Evolutionary conservation across 2,797 vertebrate species (phyloP).

Genomic region (Cottoperca gobio): DNA sequence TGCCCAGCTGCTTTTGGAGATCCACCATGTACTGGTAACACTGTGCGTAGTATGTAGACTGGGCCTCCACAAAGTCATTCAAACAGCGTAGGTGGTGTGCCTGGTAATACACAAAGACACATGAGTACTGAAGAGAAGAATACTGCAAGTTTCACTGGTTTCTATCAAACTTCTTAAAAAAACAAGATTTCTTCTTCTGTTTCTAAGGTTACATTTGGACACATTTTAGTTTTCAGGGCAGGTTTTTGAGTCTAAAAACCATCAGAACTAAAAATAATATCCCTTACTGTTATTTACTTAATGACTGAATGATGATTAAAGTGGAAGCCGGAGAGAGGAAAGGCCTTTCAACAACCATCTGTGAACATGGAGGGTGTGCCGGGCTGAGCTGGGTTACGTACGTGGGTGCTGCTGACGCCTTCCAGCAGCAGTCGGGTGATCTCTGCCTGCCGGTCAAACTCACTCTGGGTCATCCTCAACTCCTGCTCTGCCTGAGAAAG

Average conservation of each 20-base stretch:
- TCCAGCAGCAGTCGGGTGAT: slow-evolving; percentile 97
- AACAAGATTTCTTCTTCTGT: background rate
- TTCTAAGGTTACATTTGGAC: background rate
- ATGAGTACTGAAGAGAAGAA: background rate
- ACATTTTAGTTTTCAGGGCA: background rate
- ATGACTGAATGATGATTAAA: background rate
- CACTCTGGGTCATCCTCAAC: slow-evolving; percentile 96
- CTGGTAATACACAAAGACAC: slow-evolving; percentile 70
- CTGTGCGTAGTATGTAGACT: slow-evolving; percentile 97
- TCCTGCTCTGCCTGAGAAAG: slow-evolving; percentile 94
- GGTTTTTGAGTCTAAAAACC: background rate
- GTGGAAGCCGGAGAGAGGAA: background rate
- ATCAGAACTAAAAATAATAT: background rate
- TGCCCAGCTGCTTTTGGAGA: slow-evolving; percentile 98
- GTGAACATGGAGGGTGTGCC: background rate
- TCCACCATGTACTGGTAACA: slow-evolving; percentile 99
- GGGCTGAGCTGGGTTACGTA: slow-evolving; percentile 70
- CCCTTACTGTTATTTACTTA: background rate
- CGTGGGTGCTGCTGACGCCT: slow-evolving; percentile 97
- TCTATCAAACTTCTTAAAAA: background rate
- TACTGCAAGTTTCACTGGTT: background rate
- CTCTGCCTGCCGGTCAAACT: slow-evolving; percentile 98
- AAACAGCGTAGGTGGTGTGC: slow-evolving; percentile 97
- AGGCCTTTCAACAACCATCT: background rate
- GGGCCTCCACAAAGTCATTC: slow-evolving; percentile 98